phyloP scores from a whole-genome alignment of 35 echinoderm and acorn worm species.

The Heliocidaris tuberculata region DNA sequence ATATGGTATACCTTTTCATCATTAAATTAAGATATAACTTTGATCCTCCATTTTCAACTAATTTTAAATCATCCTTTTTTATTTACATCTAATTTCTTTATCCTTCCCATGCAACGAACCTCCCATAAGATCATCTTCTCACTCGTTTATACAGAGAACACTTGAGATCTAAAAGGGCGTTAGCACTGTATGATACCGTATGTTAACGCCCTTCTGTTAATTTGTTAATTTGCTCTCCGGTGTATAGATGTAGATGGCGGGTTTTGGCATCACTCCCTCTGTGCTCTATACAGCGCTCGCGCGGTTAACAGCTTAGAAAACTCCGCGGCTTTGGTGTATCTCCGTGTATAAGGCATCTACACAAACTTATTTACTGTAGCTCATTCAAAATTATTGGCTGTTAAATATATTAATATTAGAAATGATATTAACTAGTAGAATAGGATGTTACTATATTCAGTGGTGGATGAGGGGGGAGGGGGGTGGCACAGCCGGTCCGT shows the following conservation, averaged over 20 bases:
- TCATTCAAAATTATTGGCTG: background rate
- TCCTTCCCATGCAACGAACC: background rate
- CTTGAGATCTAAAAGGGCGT: background rate
- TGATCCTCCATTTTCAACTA: background rate
- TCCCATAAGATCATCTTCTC: background rate
- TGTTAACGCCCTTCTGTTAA: background rate
- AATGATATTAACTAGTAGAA: background rate
- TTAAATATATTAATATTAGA: background rate
- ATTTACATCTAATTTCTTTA: background rate
- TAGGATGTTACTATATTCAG: too few species aligned
- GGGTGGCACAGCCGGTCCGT: too few species aligned
- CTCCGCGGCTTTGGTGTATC: background rate
- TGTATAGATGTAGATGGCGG: background rate
- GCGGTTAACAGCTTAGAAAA: background rate
- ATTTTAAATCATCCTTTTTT: background rate
- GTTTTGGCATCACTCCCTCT: background rate
- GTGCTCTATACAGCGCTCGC: background rate
- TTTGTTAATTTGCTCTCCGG: background rate
- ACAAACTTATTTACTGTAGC: background rate
- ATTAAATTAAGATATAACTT: background rate
- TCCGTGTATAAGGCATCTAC: background rate
- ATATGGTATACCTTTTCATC: too few species aligned
- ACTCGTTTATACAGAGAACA: background rate
- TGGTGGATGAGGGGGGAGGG: too few species aligned
- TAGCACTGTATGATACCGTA: too few species aligned